Percentiles rank a stretch among this genome's conserved stretches.
These are phyloP conservation scores for Adineta ricciae DNA, from an alignment of 2,888 invertebrate genomes.

Conservation along the genomic window DNA sequence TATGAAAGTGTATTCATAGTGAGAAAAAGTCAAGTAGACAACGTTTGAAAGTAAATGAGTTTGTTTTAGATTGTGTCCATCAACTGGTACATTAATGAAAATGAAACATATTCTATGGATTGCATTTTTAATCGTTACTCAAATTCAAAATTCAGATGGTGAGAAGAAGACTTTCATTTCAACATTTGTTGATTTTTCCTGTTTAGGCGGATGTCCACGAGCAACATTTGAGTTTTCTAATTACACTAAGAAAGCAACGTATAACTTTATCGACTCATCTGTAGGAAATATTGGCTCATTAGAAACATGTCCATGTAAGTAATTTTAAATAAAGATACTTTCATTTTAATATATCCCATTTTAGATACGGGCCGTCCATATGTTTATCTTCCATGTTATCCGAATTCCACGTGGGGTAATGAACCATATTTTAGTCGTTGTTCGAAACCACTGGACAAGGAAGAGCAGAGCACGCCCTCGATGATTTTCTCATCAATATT, in stretches of 20 bases:
- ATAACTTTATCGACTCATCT: background rate
- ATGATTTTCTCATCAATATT: background rate
- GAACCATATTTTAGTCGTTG: background rate
- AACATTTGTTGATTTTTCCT: background rate
- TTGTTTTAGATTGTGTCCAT: background rate
- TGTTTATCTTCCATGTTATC: background rate
- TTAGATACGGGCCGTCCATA: constrained; percentile 18
- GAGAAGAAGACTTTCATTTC: too few relatives aligned
- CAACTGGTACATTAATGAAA: background rate
- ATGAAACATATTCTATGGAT: background rate
- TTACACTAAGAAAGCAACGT: background rate
- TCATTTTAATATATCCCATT: background rate
- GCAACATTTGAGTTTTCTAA: background rate
- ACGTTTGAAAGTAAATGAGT: background rate
- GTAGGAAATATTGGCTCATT: background rate
- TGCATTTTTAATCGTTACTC: background rate
- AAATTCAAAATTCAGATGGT: background rate
- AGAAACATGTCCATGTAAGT: constrained; percentile 13
- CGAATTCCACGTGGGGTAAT: background rate
- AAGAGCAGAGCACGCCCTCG: background rate
- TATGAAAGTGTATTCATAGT: background rate
- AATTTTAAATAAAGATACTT: background rate
- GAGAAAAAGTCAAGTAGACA: background rate
- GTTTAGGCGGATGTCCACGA: background rate
- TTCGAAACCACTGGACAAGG: background rate